Base-by-base conservation (phyloP, 2,113 vertebrate genomes). In the Malurus melanocephalus region DNA sequence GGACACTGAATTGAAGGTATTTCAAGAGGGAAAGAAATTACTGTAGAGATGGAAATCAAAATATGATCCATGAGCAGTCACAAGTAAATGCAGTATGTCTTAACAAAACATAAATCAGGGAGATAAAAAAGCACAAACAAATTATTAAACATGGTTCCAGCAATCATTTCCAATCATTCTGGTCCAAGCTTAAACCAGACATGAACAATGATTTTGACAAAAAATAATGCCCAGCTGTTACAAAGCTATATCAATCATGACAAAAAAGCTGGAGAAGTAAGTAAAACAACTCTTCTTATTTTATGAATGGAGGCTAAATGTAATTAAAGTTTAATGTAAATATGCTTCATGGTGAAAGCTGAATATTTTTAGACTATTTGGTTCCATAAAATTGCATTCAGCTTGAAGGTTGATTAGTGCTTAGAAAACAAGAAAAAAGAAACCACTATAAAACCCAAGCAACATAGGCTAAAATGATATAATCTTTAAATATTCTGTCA, bases 381-480 rank as follows among this genome's bases (percentile, higher is more conserved):
- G 18, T 43, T 81, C 33, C 43, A 32, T 59, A 62, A 33, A 75
- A 76, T 57, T 51, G 4, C 5, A 33, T 77, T 49, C 22, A n/a
- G 17, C 6, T 13, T 72, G 75, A 55, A 53, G 3, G 5, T 11
- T 87, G 21, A 65, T 53, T 17, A 83, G 1, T 13, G 2, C 4
- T 83, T 49, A 66, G 20, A 4, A 80, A 83, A 82, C 46, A 48
- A 3, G 10, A 89, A 72, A 16, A 7, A 66, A 62, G 28, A 78
- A 90, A 48, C 0, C 1, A 1, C 2, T 20, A 22, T 48, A 64
- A 38, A 16, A 4, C 3, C 3, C 7, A 33, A 74, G 9, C 8
- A 77, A 59, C 7, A 49, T 12, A 30, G 16, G 6, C 4, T n/a
- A 75, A 91, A 81, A 75, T 38, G 0, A 35, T 45, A 53, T 1